phyloP scores from a whole-genome alignment of 2,888 invertebrate genomes.

The Pyralis farinalis region DNA sequence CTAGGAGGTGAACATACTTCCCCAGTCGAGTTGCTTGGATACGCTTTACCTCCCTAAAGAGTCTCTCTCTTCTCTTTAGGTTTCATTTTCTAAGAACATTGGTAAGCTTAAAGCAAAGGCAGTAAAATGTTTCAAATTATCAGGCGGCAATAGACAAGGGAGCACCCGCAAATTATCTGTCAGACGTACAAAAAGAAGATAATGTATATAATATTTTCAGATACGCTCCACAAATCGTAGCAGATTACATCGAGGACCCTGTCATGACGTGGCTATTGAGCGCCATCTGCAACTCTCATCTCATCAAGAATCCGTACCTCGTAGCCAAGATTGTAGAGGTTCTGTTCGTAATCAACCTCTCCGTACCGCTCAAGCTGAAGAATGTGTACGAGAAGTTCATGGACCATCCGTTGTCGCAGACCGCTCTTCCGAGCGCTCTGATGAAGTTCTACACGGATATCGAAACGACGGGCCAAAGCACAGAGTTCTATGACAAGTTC shows the following conservation, averaged over 20 bases:
- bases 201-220: too few relatives aligned
- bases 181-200: too few relatives aligned
- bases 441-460: conserved; percentile 99
- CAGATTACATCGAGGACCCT: conserved; percentile 89
- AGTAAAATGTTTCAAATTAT: too few relatives aligned
- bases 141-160: too few relatives aligned
- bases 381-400: conserved; percentile 89
- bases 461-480: conserved; percentile 98
- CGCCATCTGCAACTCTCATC: conserved; percentile 93
- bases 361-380: conserved; percentile 76
- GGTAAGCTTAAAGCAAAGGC: too few relatives aligned
- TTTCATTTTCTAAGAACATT: too few relatives aligned
- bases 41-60: too few relatives aligned
- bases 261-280: conserved; percentile 94
- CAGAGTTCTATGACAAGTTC: conserved; percentile 99
- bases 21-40: too few relatives aligned
- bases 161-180: too few relatives aligned
- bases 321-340: conserved; percentile 98
- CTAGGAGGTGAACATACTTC: too few relatives aligned
- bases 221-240: conserved; percentile 87
- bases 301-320: conserved; percentile 97
- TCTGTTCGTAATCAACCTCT: conserved; percentile 88
- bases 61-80: too few relatives aligned
- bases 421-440: conserved; percentile 91
- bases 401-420: conserved; percentile 89